Conservation (phyloP, 2,113 vertebrate genomes). For the Poeciliopsis occidentalis region DNA sequence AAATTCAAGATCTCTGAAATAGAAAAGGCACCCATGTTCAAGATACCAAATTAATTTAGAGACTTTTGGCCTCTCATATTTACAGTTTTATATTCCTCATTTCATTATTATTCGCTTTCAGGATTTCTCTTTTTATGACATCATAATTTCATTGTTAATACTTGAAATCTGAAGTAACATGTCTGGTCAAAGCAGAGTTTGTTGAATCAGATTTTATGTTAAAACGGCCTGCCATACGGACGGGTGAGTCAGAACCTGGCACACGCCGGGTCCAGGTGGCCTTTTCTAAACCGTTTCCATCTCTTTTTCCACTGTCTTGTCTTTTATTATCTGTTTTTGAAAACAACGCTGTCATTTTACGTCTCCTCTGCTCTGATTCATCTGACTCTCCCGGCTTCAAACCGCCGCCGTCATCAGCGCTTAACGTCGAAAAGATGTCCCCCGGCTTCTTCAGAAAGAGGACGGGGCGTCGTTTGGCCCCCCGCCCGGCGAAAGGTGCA, state of each 20-base stretch:
- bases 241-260: slow-evolving; percentile 69
- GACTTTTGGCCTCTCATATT: too few species aligned
- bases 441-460: slow-evolving; percentile 58
- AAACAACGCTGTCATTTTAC: slow-evolving; percentile 40
- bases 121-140: too few species aligned
- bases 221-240: slow-evolving; percentile 24
- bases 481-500: slow-evolving; percentile 66
- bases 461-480: slow-evolving; percentile 69
- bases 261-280: slow-evolving; percentile 64
- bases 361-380: slow-evolving; percentile 50
- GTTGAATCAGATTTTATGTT: too few species aligned
- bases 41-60: too few species aligned
- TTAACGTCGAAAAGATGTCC: slow-evolving; percentile 55
- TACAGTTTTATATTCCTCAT: too few species aligned
- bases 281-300: slow-evolving; percentile 59
- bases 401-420: slow-evolving; percentile 11
- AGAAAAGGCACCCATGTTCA: too few species aligned
- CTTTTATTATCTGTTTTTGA: slow-evolving; percentile 58
- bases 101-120: too few species aligned
- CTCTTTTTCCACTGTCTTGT: slow-evolving; percentile 47
- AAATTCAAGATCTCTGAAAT: too few species aligned
- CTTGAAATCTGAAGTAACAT: too few species aligned
- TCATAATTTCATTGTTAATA: too few species aligned
- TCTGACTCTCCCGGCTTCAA: slow-evolving; percentile 22
- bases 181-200: too few species aligned